Evolutionary conservation across 2,113 vertebrate genomes (phyloP).

Genomic region (Trochalopteron elliotii): DNA sequence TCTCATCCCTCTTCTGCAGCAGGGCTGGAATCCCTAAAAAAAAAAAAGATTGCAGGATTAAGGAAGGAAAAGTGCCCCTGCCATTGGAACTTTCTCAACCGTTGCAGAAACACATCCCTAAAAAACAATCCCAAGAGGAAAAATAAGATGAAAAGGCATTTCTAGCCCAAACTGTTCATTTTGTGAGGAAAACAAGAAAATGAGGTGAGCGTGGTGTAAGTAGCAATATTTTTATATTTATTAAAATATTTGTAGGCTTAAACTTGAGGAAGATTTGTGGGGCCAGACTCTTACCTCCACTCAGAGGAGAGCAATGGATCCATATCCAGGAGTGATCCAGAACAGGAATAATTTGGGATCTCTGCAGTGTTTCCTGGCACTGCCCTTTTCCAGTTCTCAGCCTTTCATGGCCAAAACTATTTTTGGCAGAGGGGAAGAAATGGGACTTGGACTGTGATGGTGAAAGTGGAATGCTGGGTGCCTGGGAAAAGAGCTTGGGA

Average conservation of each 20-base stretch:
- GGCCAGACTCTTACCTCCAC: neutral
- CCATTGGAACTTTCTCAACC: neutral
- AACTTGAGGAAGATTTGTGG: neutral
- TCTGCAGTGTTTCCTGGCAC: neutral
- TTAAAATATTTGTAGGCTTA: neutral
- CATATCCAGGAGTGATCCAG: too few relatives aligned
- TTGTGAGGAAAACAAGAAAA: neutral
- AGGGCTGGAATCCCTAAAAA: neutral
- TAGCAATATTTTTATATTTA: neutral
- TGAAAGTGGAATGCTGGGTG: neutral
- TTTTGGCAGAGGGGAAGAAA: neutral
- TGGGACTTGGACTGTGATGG: neutral
- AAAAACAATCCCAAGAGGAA: neutral
- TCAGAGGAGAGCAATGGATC: neutral
- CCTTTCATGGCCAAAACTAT: neutral
- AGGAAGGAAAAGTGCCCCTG: neutral
- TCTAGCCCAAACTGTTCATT: neutral
- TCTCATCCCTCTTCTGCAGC: neutral
- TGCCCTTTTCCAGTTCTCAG: neutral
- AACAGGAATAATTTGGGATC: neutral
- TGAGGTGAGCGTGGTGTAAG: fast-evolving
- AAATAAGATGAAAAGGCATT: neutral
- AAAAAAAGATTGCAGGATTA: neutral
- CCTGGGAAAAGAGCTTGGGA: neutral
- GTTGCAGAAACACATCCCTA: neutral